Conservation (phyloP, 2,113 vertebrate genomes). For the Phocoena phocoena region DNA sequence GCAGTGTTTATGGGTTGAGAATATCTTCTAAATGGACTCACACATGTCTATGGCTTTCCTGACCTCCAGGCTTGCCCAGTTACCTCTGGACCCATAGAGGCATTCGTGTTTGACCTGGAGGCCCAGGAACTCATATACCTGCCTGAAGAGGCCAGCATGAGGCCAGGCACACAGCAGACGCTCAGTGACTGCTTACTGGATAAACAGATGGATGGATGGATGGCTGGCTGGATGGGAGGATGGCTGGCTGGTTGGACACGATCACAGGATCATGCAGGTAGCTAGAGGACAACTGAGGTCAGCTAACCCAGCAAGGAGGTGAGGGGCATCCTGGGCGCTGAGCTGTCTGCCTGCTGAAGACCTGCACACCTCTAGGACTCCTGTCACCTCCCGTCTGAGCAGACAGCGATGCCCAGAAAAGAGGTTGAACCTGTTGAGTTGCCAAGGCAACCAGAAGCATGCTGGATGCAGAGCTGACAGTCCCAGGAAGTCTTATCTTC, state of each 20-base stretch:
- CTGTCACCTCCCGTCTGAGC: conserved; percentile 45
- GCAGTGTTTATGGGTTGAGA: not conserved
- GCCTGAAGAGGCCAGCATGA: not conserved
- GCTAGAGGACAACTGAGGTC: not conserved
- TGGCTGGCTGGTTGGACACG: not conserved
- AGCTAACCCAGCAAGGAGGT: not conserved
- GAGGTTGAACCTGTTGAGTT: conserved; percentile 64
- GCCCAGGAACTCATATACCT: not conserved
- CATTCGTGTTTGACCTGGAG: not conserved
- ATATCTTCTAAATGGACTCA: not conserved
- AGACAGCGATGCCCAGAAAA: conserved; percentile 51
- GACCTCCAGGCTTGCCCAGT: not conserved
- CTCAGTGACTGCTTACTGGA: not conserved
- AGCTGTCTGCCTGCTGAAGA: not conserved
- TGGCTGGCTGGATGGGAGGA: not conserved
- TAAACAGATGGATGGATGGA: not conserved
- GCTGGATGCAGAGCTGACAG: conserved; percentile 8
- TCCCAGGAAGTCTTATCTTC: conserved; percentile 16
- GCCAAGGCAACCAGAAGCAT: conserved; percentile 63
- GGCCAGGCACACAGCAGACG: not conserved
- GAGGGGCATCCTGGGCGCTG: not conserved
- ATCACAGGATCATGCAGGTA: not conserved
- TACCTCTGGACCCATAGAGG: not conserved
- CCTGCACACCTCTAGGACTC: not conserved
- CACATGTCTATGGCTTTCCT: not conserved